Evolutionary conservation across 2,797 vertebrate species (phyloP).

Genomic region (Myioborus miniatus): DNA sequence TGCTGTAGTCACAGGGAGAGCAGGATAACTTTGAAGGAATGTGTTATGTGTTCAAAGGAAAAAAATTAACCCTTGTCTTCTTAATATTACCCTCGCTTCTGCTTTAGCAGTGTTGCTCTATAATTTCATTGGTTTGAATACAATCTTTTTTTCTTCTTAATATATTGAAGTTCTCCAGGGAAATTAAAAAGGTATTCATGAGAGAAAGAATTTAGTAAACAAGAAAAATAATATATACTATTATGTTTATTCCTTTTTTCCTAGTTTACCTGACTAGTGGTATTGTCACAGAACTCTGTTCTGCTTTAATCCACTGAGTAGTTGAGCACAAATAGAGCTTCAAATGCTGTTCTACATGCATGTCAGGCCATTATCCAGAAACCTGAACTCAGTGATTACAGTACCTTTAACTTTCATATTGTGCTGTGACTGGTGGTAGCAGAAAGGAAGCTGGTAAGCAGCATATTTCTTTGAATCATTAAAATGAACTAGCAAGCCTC

Average conservation of each 20-base stretch:
- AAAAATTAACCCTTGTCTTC: background rate
- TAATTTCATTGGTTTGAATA: background rate
- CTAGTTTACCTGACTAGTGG: background rate
- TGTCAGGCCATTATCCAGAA: background rate
- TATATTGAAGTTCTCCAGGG: background rate
- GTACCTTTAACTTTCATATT: background rate
- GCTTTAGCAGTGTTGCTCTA: background rate
- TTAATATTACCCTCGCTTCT: background rate
- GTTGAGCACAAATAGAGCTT: background rate
- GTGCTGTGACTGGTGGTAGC: background rate
- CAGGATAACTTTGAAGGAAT: background rate
- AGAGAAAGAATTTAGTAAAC: background rate
- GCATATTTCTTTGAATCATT: background rate
- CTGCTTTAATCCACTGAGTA: background rate
- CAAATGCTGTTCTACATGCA: background rate
- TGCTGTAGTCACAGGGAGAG: conserved; percentile 11
- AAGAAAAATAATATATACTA: fast-evolving
- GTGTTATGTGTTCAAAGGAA: background rate
- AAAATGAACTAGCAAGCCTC: background rate
- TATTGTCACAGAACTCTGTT: background rate
- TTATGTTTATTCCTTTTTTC: background rate
- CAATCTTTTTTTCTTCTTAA: background rate
- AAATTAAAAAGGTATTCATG: background rate
- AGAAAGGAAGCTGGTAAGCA: background rate
- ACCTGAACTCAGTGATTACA: background rate